These are phyloP conservation scores for Geotrypetes seraphini DNA, from an alignment of 2,797 vertebrate genomes.

Conservation along the genomic window DNA sequence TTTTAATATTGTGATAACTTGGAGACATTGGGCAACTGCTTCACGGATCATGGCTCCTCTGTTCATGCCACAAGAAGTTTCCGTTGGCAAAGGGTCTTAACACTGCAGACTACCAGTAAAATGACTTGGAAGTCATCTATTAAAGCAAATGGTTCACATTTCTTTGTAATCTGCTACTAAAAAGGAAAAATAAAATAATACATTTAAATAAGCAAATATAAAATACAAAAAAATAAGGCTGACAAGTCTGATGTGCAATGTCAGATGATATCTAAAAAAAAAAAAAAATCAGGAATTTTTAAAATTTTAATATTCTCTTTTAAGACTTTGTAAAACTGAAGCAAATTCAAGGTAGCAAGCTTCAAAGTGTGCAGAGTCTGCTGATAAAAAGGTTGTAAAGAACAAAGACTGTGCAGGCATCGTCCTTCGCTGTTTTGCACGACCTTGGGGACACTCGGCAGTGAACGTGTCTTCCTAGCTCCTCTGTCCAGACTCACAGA, in stretches of 20 bases:
- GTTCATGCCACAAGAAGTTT: constrained; percentile 52
- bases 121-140: constrained; percentile 59
- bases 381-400: constrained; percentile 74
- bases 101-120: constrained; percentile 56
- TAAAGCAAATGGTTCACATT: constrained; percentile 60
- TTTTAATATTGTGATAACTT: constrained; percentile 57
- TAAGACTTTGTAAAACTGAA: constrained; percentile 55
- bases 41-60: constrained; percentile 50
- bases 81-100: constrained; percentile 64
- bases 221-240: constrained; percentile 80
- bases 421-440: constrained; percentile 62
- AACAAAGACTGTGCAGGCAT: constrained; percentile 73
- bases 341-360: constrained; percentile 72
- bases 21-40: constrained; percentile 58
- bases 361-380: constrained; percentile 80
- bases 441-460: constrained; percentile 51
- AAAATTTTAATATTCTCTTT: constrained; percentile 53
- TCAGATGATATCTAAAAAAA: constrained; percentile 80
- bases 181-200: constrained; percentile 65
- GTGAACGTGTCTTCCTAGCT: constrained; percentile 45
- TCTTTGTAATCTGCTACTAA: constrained; percentile 60
- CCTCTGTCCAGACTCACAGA: constrained; percentile 12
- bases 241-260: constrained; percentile 76
- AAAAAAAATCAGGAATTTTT: constrained; percentile 67
- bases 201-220: constrained; percentile 77